Evolutionary conservation across 2,113 vertebrate species (phyloP), one percentile per base, ranked within the genome.

Genomic region (Litocranius walleri): DNA sequence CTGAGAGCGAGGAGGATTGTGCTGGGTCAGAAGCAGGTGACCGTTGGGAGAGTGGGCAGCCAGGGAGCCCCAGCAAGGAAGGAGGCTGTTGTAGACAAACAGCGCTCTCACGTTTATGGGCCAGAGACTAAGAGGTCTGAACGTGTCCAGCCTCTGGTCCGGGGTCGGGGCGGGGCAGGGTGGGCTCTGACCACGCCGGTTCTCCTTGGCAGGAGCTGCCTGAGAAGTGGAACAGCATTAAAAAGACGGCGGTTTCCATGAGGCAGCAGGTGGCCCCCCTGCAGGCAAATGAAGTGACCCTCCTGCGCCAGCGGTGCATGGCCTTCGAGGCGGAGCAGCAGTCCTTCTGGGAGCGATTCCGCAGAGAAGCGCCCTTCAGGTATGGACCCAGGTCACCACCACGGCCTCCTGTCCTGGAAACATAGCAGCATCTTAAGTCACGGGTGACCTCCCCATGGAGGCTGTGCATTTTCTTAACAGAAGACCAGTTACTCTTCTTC

Each of bases 211-310:
- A 99, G 99, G 99, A 99, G 91, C 98, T 99, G 95, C 99, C 99
- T 0, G 99, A 99, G 94, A 99, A 99, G 86, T 99, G 99, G 99
- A 98, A 96, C 97, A 99, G 98, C 3, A 52, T 99, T 12, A 99
- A 99, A 97, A 99, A 99, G 98, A 98, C 99, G 97, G 99, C 99
- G 0, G 2, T 99, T 43, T 92, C 98, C 0, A 98, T 99, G 90
- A 99, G 99, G 97, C 99, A 99, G 98, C 99, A 99, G 3, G 99
- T 99, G 97, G 99, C 99, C 8, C 99, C 99, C 0, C 98, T 99
- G 98, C 99, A 99, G 98, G 99, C 99, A 0, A 98, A 95, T 0
- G 99, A 99, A 98, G 99, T 99, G 97, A 82, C 99, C 0, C 82
- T 91, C 1, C 98, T 99, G 93, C 99, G 99, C 8, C 98, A 98